Conservation (phyloP, 2,888 invertebrate genomes). For the Eubasilissa splendida region DNA sequence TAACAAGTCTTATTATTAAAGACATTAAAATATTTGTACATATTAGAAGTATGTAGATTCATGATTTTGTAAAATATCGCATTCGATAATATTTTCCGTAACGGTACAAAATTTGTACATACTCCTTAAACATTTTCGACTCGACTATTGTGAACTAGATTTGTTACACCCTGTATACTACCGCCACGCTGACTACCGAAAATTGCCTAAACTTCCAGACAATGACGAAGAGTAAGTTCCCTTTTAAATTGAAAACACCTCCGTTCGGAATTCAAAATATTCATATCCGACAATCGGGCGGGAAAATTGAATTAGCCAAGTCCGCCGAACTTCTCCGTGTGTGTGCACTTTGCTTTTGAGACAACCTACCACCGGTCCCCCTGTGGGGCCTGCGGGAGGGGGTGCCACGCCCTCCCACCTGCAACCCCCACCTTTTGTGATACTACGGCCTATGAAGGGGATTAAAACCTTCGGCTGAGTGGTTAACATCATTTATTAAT, state of each 20-base stretch:
- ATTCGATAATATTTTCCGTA: too few species aligned
- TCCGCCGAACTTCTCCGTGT: conserved; percentile 21
- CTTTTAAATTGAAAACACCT: neutral
- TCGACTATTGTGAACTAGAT: too few species aligned
- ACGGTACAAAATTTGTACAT: too few species aligned
- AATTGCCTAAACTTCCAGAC: neutral
- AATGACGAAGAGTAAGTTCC: conserved; percentile 2
- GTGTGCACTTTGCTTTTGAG: conserved; percentile 23
- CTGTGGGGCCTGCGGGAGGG: neutral
- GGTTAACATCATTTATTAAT: too few species aligned
- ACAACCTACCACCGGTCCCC: neutral
- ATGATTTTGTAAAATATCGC: too few species aligned
- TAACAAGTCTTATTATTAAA: too few species aligned
- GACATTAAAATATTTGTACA: too few species aligned
- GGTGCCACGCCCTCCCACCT: conserved; percentile 5
- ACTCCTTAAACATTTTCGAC: too few species aligned
- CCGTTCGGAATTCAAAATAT: conserved; percentile 26
- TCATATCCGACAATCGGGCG: conserved; percentile 30
- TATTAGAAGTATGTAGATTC: too few species aligned
- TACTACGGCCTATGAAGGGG: neutral
- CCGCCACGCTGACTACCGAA: too few species aligned
- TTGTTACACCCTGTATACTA: too few species aligned
- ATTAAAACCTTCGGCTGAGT: neutral
- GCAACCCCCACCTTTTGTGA: neutral
- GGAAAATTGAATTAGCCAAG: conserved; percentile 29